These are phyloP conservation scores for Paraplagusia blochii DNA, from an alignment of 2,113 vertebrate species.

Conservation along the genomic window DNA sequence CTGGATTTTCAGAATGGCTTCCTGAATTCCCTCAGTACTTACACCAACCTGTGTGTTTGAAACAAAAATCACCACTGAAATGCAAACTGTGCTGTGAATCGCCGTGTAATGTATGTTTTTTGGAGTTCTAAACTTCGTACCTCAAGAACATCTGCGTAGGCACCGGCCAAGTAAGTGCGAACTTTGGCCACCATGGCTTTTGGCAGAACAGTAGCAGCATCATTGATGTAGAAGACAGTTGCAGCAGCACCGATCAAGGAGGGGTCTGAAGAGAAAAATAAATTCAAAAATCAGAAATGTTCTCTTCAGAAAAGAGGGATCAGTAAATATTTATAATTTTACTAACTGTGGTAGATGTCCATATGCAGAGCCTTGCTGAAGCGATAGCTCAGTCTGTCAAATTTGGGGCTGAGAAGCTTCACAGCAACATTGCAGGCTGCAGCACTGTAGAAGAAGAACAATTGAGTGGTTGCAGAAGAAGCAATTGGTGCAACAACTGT, in stretches of 20 bases:
- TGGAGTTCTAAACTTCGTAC: slow-evolving; percentile 49
- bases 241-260: slow-evolving; percentile 79
- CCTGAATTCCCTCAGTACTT: slow-evolving; percentile 80
- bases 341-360: slow-evolving; percentile 76
- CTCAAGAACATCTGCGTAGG: slow-evolving; percentile 79
- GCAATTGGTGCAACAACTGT: not conserved
- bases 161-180: slow-evolving; percentile 74
- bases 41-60: slow-evolving; percentile 69
- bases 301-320: not conserved
- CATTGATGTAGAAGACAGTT: slow-evolving; percentile 78
- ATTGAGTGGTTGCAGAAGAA: not conserved
- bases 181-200: slow-evolving; percentile 78
- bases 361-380: slow-evolving; percentile 74
- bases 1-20: slow-evolving; percentile 70
- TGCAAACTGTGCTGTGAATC: no score
- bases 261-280: slow-evolving; percentile 64
- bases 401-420: slow-evolving; percentile 75
- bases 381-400: slow-evolving; percentile 74
- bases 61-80: no score
- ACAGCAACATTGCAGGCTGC: slow-evolving; percentile 81
- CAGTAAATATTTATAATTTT: not conserved
- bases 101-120: no score
- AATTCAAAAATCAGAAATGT: not conserved
- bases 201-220: slow-evolving; percentile 78
- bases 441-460: slow-evolving; percentile 72